Evolutionary conservation across 2,797 vertebrate species (phyloP), one percentile per base, ranked within the genome.

Genomic region (Sciaenops ocellatus): DNA sequence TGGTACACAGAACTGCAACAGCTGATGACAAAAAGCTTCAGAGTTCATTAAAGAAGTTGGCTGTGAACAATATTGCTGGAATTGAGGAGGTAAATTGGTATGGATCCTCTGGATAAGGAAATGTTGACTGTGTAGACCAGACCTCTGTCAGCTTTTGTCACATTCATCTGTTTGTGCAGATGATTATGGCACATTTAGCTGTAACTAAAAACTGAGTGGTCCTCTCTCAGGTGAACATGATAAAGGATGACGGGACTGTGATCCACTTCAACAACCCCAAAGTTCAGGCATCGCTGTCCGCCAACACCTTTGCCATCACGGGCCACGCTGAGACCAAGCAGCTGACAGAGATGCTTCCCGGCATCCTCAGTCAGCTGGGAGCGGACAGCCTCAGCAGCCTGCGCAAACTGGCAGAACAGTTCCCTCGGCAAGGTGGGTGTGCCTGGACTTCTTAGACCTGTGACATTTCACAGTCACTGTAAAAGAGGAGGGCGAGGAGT

Each of bases 251-350:
- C 73, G 98, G 98, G 54, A 98, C 97, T 44, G 98, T 98, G 91
- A 98, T 99, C 94, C 97, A 99, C 93, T 99, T 98, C 95, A 99
- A 98, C 92, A 98, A 99, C 89, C 97, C 97, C 90, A 99, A 98
- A 96, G 98, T 99, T 86, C 98, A 99, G 78, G 98, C 98, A 63
- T 99, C 98, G 72, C 95, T 99, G 64, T 98, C 97, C 41, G 98
- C 97, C 89, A 99, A 99, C 91, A 99, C 98, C 67, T 99, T 99
- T 83, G 97, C 97, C 84, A 98, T 99, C 93, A 99, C 97, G 34
- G 97, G 98, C 87, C 98, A 98, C 71, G 97, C 97, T 71, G 97
- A 98, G 93, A 97, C 96, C 90, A 98, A 99, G 95, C 97, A 97
- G 92, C 97, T 99, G 91, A 98, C 98, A 69, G 97, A 99, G 96